These are phyloP conservation scores for Pao palembangensis DNA, from an alignment of 2,113 vertebrate species.

Conservation along the genomic window DNA sequence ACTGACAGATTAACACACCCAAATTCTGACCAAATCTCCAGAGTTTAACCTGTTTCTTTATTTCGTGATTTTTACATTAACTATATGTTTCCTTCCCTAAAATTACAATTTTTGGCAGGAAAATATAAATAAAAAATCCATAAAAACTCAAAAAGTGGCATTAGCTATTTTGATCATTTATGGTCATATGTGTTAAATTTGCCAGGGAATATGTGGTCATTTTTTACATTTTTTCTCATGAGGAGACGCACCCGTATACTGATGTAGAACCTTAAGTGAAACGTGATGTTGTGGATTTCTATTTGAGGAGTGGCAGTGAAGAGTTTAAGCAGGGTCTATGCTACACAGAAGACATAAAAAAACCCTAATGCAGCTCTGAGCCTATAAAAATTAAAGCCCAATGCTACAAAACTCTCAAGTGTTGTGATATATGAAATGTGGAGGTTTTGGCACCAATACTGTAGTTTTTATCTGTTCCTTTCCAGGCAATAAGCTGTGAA, in stretches of 20 bases:
- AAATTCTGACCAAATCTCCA: conserved; percentile 21
- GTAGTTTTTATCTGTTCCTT: conserved; percentile 48
- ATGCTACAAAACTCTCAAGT: conserved; percentile 36
- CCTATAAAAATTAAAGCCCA: conserved; percentile 50
- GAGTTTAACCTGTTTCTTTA: not conserved
- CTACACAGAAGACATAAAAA: conserved; percentile 32
- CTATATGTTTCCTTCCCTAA: not conserved
- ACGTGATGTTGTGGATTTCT: conserved; percentile 43
- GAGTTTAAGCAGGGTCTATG: conserved; percentile 20
- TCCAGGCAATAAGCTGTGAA: conserved; percentile 55
- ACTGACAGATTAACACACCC: conserved; percentile 22
- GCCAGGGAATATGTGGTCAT: conserved; percentile 8
- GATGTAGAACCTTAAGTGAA: conserved; percentile 43
- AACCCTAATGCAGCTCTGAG: conserved; percentile 28
- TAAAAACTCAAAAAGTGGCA: no score
- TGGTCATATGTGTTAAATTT: conserved; percentile 24
- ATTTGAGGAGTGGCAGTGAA: conserved; percentile 16
- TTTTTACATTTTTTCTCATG: conserved; percentile 6
- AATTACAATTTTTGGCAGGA: no score
- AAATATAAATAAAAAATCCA: not conserved
- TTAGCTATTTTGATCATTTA: conserved; percentile 7
- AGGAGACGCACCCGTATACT: conserved; percentile 4
- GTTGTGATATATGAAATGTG: conserved; percentile 50
- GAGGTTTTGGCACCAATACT: conserved; percentile 40
- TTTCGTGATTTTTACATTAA: not conserved